phyloP scores from a whole-genome alignment of 2,888 invertebrate genomes.

The Callinectes sapidus region DNA sequence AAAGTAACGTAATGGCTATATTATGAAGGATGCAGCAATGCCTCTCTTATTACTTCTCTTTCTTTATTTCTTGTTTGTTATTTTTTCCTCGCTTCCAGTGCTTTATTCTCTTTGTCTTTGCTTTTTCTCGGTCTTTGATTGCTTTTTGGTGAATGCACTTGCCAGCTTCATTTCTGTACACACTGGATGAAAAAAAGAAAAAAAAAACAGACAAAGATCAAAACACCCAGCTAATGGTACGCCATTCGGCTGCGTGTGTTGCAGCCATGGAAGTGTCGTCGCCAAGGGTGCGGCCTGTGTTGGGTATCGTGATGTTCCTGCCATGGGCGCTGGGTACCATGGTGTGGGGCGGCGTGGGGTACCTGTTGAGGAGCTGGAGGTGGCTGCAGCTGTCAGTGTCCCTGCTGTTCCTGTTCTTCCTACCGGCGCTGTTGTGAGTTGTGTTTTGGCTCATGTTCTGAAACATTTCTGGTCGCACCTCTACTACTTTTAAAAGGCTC shows the following conservation, averaged over 20 bases:
- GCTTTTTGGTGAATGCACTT: background rate
- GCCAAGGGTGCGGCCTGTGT: conserved; percentile 50
- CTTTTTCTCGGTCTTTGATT: background rate
- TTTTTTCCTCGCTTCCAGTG: background rate
- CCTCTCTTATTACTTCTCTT: background rate
- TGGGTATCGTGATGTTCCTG: conserved; percentile 53
- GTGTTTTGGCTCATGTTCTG: conserved; percentile 36
- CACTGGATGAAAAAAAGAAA: background rate
- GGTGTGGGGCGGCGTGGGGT: conserved; percentile 64
- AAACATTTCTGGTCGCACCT: background rate
- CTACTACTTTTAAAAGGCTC: no score
- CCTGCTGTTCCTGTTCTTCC: conserved; percentile 52
- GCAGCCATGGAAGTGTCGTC: conserved; percentile 59
- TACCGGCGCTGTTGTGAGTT: conserved; percentile 57
- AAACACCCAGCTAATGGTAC: background rate
- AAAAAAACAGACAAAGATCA: no score
- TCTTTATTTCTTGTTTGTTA: background rate
- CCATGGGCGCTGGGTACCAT: conserved; percentile 67
- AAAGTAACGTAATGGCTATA: background rate
- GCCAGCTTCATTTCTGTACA: background rate
- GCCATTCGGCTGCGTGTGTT: background rate
- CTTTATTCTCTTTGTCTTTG: background rate
- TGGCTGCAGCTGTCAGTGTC: conserved; percentile 64
- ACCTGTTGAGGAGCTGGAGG: conserved; percentile 63
- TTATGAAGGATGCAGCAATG: background rate